Conservation (phyloP, 2,797 vertebrate species). For the Enteromius thamalakanensis region DNA sequence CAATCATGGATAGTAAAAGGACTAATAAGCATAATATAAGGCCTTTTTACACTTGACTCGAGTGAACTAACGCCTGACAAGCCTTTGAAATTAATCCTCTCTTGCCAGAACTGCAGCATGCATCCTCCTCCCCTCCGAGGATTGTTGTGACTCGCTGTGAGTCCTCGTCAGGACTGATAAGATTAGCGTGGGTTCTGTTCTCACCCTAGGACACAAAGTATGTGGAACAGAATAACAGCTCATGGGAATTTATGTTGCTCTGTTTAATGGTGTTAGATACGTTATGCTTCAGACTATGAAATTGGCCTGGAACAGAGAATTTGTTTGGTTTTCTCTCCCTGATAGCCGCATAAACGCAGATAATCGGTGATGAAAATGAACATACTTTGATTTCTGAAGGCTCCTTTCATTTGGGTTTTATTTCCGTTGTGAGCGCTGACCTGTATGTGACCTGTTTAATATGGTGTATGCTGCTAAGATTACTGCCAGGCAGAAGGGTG, state of each 20-base stretch:
- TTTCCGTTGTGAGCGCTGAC: slow-evolving; percentile 4
- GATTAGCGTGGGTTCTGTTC: slow-evolving; percentile 54
- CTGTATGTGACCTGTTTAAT: slow-evolving; percentile 53
- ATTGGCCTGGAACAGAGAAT: slow-evolving; percentile 19
- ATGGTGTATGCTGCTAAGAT: slow-evolving; percentile 31
- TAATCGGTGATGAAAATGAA: slow-evolving; percentile 52
- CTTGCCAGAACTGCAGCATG: slow-evolving; percentile 39
- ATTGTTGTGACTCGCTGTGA: slow-evolving; percentile 40
- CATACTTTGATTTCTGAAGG: slow-evolving; percentile 40
- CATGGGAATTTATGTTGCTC: slow-evolving; percentile 55
- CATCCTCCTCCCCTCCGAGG: slow-evolving; percentile 43
- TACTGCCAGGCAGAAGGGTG: slow-evolving; percentile 8
- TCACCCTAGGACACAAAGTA: slow-evolving; percentile 50
- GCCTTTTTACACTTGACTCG: slow-evolving; percentile 34
- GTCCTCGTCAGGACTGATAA: slow-evolving; percentile 52
- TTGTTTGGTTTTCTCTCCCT: slow-evolving; percentile 26
- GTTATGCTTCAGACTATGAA: slow-evolving; percentile 22
- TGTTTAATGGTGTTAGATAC: slow-evolving; percentile 37
- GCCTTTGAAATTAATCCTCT: slow-evolving; percentile 58
- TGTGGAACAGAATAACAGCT: slow-evolving; percentile 51
- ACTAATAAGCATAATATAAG: slow-evolving; percentile 41
- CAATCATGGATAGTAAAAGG: slow-evolving; percentile 25
- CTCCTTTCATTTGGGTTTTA: slow-evolving; percentile 24
- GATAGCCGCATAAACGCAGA: slow-evolving; percentile 44
- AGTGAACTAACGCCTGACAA: slow-evolving; percentile 29